phyloP scores from a whole-genome alignment of 2,888 invertebrate genomes.

The Leptinotarsa peninsularis region DNA sequence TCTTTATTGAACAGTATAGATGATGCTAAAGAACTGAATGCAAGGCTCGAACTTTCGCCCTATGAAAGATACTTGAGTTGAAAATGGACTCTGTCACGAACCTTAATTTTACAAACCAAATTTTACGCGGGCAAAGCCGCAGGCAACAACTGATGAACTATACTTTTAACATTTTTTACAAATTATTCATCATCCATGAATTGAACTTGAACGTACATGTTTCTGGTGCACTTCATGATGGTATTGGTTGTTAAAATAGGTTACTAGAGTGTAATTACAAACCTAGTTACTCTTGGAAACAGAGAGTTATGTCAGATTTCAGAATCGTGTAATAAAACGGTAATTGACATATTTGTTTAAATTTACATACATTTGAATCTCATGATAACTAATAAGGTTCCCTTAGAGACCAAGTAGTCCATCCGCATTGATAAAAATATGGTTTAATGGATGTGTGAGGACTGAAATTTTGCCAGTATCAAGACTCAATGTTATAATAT shows the following conservation, averaged over 20 bases:
- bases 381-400: not conserved
- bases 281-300: not conserved
- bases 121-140: too few species aligned
- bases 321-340: not conserved
- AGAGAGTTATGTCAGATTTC: not conserved
- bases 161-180: too few species aligned
- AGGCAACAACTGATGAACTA: too few species aligned
- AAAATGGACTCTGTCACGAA: too few species aligned
- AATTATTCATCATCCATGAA: too few species aligned
- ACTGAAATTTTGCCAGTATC: too few species aligned
- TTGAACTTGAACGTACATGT: too few species aligned
- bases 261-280: not conserved
- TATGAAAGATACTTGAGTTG: slow-evolving; percentile 80
- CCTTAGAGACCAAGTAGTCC: not conserved
- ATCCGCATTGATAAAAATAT: too few species aligned
- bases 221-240: too few species aligned
- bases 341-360: slow-evolving; percentile 3
- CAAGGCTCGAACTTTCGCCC: slow-evolving; percentile 84
- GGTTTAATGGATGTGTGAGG: too few species aligned
- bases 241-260: not conserved
- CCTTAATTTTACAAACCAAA: too few species aligned
- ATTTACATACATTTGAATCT: slow-evolving; percentile 12
- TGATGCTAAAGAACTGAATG: slow-evolving; percentile 77
- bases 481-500: too few species aligned
- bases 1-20: slow-evolving; percentile 76